Percentiles rank a stretch among this genome's conserved stretches.
Evolutionary conservation across 2,113 vertebrate species (phyloP).

Genomic region (Myanophis thanlyinensis): DNA sequence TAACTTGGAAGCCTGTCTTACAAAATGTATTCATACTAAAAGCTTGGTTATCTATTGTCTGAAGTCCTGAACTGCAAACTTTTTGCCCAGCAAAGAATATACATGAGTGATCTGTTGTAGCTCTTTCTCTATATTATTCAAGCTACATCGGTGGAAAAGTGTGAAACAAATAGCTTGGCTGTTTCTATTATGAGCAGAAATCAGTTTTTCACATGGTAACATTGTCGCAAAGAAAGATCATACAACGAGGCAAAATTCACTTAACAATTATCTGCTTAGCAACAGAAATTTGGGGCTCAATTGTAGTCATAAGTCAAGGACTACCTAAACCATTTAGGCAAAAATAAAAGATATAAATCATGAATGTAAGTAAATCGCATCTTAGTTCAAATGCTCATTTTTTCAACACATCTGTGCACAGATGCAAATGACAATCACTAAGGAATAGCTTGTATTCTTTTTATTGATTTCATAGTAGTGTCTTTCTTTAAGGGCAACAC

Average conservation of each 20-base stretch:
- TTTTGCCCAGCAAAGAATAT: not conserved
- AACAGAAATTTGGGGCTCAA: not conserved
- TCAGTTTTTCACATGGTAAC: not conserved
- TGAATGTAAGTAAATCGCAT: not conserved
- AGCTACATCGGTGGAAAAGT: not conserved
- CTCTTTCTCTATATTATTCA: not conserved
- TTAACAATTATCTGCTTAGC: not conserved
- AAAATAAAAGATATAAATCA: not conserved
- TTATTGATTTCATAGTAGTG: not conserved
- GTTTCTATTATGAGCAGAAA: not conserved
- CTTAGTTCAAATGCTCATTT: not conserved
- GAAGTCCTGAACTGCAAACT: not conserved
- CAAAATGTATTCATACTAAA: not conserved
- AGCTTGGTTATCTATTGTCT: not conserved
- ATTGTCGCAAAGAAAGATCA: not conserved
- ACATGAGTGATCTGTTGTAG: not conserved
- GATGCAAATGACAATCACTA: not conserved
- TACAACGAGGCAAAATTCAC: not conserved
- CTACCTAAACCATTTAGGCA: not conserved
- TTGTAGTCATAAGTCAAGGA: not conserved
- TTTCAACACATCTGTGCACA: not conserved
- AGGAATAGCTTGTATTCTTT: not conserved
- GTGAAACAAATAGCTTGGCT: not conserved
- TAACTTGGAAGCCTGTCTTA: slow-evolving; percentile 11
- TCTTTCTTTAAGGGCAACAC: not conserved